Evolutionary conservation across 2,888 invertebrate genomes (phyloP), one percentile per base, ranked within the genome.

Genomic region (Vannuccia rotundouncinata): DNA sequence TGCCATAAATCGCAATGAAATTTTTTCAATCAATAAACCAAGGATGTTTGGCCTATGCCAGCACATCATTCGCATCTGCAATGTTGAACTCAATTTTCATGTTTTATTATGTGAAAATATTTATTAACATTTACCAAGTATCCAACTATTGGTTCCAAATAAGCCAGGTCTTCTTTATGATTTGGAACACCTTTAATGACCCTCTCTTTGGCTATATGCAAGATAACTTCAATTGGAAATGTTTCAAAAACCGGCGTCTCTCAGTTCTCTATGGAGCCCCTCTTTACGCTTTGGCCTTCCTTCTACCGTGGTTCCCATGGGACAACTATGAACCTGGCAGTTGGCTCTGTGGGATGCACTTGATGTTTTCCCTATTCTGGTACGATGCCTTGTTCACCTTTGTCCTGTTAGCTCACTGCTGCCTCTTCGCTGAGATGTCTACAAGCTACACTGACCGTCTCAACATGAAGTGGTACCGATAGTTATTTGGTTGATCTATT

Each of bases 171-270:
- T 83, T 89, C 2, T 89, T 87, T 78, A 83, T 89, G 84, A 80
- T 89, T 1, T 89, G 89, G 89, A 89, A 89, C 82, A 87, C 89
- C 0, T 82, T 89, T 29, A 89, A 89, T 82, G 89, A 89, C 81
- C 89, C 89, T 0, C 82, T 89, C 59, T 89, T 89, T 83, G 89
- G 89, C 5, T 88, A 88, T 81, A 82, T 85, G 0, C 86, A 86
- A 80, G 87, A 87, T 82, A 85, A 83, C 22, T 83, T 84, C 27
- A 83, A 82, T 5, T 84, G 81, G 31, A 78, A 81, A 29, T 87
- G 87, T 84, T 84, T 89, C 17, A 85, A 84, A 77, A 86, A 85
- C 25, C 85, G 89, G 0, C 83, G 88, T 10, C 84, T 85, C 60
- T 86, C 88, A 73, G 87, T 89, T 82, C 84, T 87, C 22, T 86